A percentile compares a stretch with the other conserved stretches of the same genome.
phyloP scores from a whole-genome alignment of 2,113 vertebrate genomes.

The Carlito syrichta region DNA sequence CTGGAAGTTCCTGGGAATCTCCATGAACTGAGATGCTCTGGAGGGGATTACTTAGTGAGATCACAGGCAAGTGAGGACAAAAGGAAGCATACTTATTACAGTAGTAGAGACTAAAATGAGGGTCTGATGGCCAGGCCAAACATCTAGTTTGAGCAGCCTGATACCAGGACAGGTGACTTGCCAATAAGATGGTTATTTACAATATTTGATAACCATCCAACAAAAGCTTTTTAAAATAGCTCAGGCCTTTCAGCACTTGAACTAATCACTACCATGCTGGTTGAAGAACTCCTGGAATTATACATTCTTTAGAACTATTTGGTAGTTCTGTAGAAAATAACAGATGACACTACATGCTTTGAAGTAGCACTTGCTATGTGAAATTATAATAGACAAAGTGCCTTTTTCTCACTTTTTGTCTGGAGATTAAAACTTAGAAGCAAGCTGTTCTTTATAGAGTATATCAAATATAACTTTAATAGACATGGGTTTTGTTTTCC shows the following conservation, averaged over 20 bases:
- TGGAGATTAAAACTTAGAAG: constrained; percentile 51
- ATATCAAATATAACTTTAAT: constrained; percentile 34
- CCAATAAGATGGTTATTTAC: background rate
- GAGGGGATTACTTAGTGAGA: background rate
- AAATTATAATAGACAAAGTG: constrained; percentile 17
- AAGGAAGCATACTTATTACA: background rate
- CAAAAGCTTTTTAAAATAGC: background rate
- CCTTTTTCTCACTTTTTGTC: constrained; percentile 7
- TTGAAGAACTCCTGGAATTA: constrained; percentile 45
- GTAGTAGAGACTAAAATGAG: background rate
- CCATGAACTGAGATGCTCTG: background rate
- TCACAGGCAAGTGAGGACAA: background rate
- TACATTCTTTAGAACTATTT: constrained; percentile 25
- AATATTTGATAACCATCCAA: constrained; percentile 33
- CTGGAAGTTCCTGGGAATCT: background rate
- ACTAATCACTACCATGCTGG: constrained; percentile 61
- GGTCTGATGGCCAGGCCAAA: background rate
- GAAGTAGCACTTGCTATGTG: background rate
- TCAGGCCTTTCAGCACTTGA: background rate
- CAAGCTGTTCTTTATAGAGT: constrained; percentile 60
- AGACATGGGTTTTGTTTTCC: constrained; percentile 57
- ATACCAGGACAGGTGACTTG: background rate
- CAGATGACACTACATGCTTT: background rate
- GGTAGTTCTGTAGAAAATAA: constrained; percentile 20
- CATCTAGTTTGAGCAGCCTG: background rate